Percentiles rank a stretch among this genome's conserved stretches.
Conservation (phyloP, 2,888 invertebrate species). For the Acleris holmiana region DNA sequence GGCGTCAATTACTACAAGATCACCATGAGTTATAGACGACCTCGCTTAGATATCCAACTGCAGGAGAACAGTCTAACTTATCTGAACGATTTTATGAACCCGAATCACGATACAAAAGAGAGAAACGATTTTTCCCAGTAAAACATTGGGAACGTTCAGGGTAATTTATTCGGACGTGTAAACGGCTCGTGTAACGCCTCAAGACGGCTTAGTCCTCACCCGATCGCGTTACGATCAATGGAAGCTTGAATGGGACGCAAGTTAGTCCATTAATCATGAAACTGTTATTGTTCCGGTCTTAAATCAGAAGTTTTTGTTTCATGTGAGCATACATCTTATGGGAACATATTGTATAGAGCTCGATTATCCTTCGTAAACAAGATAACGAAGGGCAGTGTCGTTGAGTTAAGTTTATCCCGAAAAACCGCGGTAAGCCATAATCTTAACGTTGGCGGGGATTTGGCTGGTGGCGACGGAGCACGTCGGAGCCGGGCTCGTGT, state of each 20-base stretch:
- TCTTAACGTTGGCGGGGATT: constrained; percentile 60
- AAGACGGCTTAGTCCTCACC: constrained; percentile 20
- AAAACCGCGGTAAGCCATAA: constrained; percentile 41
- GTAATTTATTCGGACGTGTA: constrained; percentile 27
- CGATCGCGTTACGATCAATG: constrained; percentile 29
- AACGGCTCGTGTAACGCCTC: constrained; percentile 11
- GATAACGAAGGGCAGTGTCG: constrained; percentile 24
- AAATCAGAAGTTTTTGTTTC: constrained; percentile 13
- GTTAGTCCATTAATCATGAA: constrained; percentile 23
- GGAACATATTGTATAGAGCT: neutral
- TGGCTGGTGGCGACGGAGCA: constrained; percentile 48
- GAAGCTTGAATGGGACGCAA: constrained; percentile 26
- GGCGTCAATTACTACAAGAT: neutral
- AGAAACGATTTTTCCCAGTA: constrained; percentile 16
- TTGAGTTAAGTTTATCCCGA: constrained; percentile 3
- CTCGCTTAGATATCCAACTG: neutral
- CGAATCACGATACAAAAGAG: constrained; percentile 6
- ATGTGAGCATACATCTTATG: constrained; percentile 11
- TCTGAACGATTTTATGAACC: constrained; percentile 7
- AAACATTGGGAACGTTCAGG: constrained; percentile 20
- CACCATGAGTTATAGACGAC: neutral
- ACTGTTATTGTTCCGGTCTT: constrained; percentile 13
- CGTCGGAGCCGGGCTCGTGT: constrained; percentile 38
- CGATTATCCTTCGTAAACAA: constrained; percentile 12
- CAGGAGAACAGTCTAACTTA: neutral